Percentiles rank a stretch among this genome's conserved stretches.
Conservation (phyloP, 2,888 invertebrate genomes). For the Pecten maximus region DNA sequence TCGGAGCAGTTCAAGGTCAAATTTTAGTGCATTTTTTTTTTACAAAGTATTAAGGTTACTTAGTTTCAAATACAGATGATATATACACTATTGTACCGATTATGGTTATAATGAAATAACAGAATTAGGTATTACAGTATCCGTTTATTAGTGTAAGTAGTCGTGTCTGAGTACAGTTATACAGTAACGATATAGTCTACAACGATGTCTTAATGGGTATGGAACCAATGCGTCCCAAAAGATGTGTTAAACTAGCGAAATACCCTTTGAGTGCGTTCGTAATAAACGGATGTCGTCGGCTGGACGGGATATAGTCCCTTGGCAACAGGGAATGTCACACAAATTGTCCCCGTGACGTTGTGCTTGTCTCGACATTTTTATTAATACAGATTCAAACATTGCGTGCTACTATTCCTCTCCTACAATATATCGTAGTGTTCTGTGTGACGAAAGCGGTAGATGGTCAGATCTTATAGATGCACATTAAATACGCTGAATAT, state of each 20-base stretch:
- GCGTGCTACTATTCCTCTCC: neutral
- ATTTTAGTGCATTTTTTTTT: no score
- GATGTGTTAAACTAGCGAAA: neutral
- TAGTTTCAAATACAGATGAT: no score
- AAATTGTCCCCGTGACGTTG: neutral
- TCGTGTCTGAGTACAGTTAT: conserved; percentile 1
- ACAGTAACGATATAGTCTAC: neutral
- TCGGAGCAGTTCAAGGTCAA: no score
- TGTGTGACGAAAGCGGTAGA: neutral
- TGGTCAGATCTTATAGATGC: neutral
- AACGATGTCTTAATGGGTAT: neutral
- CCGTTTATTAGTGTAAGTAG: neutral
- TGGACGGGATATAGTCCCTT: neutral
- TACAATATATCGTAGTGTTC: neutral
- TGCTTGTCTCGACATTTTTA: neutral
- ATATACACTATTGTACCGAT: no score
- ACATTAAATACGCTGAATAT: neutral
- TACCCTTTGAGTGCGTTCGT: neutral
- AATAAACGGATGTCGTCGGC: conserved; percentile 30
- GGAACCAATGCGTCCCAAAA: neutral
- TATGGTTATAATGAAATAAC: no score
- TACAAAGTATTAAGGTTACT: no score
- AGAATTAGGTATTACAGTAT: no score
- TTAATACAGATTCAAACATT: neutral
- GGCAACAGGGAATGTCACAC: neutral